Percentiles rank a stretch among this genome's conserved stretches.
These are phyloP conservation scores for Scaptomyza reducta DNA, from an alignment of 2,888 invertebrate species.

Conservation along the genomic window DNA sequence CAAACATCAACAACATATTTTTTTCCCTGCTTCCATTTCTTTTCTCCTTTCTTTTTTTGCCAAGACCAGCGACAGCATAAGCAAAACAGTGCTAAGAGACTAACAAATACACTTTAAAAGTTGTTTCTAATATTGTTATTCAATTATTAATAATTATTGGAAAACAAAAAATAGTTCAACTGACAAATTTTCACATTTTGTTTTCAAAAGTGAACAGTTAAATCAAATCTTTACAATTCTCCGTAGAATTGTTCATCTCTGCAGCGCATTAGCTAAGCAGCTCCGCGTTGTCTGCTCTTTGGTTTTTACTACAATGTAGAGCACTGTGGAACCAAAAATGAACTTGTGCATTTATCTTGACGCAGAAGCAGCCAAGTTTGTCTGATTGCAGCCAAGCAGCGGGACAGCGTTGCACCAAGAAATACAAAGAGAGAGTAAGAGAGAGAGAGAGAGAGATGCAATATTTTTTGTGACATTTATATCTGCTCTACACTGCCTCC, in stretches of 20 bases:
- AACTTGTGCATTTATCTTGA: constrained; percentile 81
- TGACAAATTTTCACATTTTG: no score
- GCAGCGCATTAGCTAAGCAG: constrained; percentile 26
- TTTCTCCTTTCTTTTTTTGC: constrained; percentile 22
- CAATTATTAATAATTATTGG: not conserved
- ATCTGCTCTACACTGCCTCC: constrained; percentile 46
- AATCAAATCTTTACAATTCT: constrained; percentile 5
- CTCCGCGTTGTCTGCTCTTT: not conserved
- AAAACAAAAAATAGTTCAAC: no score
- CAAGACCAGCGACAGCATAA: constrained; percentile 8
- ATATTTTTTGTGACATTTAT: constrained; percentile 78
- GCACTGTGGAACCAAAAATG: constrained; percentile 70
- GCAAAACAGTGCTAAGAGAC: not conserved
- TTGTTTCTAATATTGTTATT: not conserved
- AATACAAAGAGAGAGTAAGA: constrained; percentile 1
- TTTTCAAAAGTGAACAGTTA: not conserved
- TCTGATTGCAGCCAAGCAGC: constrained; percentile 69
- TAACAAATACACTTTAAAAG: constrained; percentile 25
- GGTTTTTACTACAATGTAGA: constrained; percentile 10
- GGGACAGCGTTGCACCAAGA: constrained; percentile 47
- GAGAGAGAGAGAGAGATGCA: constrained; percentile 44
- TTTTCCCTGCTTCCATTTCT: constrained; percentile 2
- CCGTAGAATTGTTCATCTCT: not conserved
- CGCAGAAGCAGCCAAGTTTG: constrained; percentile 66
- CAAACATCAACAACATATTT: constrained; percentile 73